Percentiles rank a stretch among this genome's conserved stretches.
Evolutionary conservation across 2,113 vertebrate genomes (phyloP).

Genomic region (Aptenodytes forsteri): DNA sequence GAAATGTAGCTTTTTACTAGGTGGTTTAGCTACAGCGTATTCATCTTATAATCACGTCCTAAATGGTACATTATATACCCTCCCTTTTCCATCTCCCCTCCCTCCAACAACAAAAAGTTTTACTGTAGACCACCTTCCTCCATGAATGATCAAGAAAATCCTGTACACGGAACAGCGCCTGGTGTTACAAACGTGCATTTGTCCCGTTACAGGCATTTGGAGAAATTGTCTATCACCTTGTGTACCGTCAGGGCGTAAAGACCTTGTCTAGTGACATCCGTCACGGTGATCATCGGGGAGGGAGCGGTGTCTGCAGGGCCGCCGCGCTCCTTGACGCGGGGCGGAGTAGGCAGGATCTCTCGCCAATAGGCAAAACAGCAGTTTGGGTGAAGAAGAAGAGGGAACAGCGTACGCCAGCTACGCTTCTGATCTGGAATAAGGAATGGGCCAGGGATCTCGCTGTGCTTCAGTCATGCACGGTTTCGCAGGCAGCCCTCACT

Average conservation of each 20-base stretch:
- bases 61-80: not conserved
- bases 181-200: not conserved
- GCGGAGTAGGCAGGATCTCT: not conserved
- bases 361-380: not conserved
- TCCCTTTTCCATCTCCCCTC: not conserved
- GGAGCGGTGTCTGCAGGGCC: not conserved
- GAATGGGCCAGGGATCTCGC: not conserved
- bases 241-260: accelerated
- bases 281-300: accelerated
- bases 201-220: not conserved
- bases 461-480: not conserved
- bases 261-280: not conserved
- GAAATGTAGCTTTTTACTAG: conserved; percentile 25
- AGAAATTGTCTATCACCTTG: not conserved
- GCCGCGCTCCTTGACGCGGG: accelerated
- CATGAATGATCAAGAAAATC: not conserved
- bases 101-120: not conserved
- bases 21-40: not conserved
- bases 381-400: not conserved
- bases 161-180: not conserved
- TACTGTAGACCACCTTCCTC: not conserved
- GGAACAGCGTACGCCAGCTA: not conserved
- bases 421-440: not conserved
- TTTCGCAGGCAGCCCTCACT: not conserved
- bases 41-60: not conserved